Conservation (phyloP, 2,888 invertebrate species). For the Sphaeridia pumilis region DNA sequence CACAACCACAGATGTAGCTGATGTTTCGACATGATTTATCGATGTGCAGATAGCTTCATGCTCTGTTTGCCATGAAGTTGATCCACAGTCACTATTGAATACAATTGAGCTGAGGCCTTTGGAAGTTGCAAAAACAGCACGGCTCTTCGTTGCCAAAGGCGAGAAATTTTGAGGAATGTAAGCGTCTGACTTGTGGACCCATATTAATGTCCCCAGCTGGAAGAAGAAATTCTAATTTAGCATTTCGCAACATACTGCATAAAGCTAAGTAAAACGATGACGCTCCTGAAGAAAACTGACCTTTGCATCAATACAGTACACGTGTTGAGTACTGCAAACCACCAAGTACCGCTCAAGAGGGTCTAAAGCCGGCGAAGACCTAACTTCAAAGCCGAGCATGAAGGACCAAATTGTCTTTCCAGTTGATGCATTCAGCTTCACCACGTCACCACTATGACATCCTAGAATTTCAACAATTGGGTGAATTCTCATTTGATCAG, state of each 20-base stretch:
- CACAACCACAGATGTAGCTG: too few species aligned
- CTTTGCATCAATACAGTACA: slow-evolving; percentile 9
- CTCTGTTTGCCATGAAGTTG: too few species aligned
- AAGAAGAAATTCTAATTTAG: background rate
- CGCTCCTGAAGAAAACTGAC: background rate
- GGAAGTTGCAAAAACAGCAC: background rate
- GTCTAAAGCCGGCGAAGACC: slow-evolving; percentile 8
- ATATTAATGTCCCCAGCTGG: background rate
- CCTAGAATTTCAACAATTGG: slow-evolving; percentile 39
- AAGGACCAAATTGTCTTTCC: slow-evolving; percentile 52
- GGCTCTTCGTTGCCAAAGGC: background rate
- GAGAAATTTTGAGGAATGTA: background rate
- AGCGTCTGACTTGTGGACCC: background rate
- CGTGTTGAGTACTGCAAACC: background rate
- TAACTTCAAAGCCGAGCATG: slow-evolving; percentile 41
- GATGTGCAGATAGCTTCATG: too few species aligned
- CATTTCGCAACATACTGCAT: too few species aligned
- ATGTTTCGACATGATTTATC: too few species aligned
- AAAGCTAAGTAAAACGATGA: background rate
- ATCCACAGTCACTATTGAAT: too few species aligned
- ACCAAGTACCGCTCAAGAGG: slow-evolving; percentile 2
- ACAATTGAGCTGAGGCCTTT: too few species aligned
- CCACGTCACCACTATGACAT: slow-evolving; percentile 61
- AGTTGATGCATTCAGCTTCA: slow-evolving; percentile 49
- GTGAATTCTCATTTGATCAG: background rate